phyloP scores from a whole-genome alignment of 2,113 vertebrate genomes.

The Echinops telfairi region DNA sequence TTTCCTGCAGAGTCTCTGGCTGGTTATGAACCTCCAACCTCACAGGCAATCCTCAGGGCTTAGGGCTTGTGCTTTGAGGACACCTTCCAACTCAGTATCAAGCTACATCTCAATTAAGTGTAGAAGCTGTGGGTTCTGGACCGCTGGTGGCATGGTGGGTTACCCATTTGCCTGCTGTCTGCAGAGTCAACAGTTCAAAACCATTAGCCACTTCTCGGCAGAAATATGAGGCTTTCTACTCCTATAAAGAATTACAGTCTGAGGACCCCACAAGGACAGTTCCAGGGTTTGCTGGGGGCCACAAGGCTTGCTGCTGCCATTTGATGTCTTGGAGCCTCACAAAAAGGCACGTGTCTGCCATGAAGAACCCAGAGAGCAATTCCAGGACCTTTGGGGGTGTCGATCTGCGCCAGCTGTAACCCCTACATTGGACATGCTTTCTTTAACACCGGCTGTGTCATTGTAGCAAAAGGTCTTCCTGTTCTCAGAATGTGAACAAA shows the following conservation, averaged over 20 bases:
- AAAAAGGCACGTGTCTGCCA: neutral
- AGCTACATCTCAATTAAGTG: neutral
- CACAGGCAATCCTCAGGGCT: neutral
- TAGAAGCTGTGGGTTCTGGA: neutral
- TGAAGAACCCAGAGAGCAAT: neutral
- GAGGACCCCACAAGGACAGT: neutral
- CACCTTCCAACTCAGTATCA: neutral
- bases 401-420: neutral
- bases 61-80: neutral
- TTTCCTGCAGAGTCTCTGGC: neutral
- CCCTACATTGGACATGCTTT: neutral
- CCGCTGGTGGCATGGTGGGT: neutral
- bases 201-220: no score
- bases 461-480: constrained; percentile 62
- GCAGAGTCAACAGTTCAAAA: no score
- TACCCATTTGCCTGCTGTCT: no score
- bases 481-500: constrained; percentile 59
- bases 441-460: constrained; percentile 30
- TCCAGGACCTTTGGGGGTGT: neutral
- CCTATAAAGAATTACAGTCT: no score
- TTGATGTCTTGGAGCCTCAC: neutral
- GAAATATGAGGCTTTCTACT: no score
- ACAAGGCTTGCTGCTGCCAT: neutral
- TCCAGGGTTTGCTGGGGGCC: neutral
- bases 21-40: neutral